These are phyloP conservation scores for Drosophila kohkoa DNA, from an alignment of 1,140 invertebrate genomes.

Conservation along the genomic window DNA sequence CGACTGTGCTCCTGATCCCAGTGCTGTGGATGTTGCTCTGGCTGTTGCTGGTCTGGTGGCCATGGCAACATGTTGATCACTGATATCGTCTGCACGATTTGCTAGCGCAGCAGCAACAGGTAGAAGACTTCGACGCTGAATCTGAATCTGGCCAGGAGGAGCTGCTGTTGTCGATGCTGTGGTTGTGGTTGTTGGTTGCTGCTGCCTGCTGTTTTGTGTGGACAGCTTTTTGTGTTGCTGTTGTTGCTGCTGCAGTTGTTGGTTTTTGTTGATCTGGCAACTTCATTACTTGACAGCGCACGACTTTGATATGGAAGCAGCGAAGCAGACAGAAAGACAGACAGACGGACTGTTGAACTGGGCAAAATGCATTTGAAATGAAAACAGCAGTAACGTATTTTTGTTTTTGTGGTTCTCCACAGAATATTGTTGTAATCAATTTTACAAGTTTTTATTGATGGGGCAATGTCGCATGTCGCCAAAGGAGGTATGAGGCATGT, in stretches of 20 bases:
- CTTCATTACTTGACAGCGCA: slow-evolving; percentile 82
- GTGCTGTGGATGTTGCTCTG: not conserved
- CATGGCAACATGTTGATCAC: slow-evolving; percentile 77
- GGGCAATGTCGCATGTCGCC: slow-evolving; percentile 38
- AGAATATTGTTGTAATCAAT: slow-evolving; percentile 75
- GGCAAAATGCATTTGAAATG: slow-evolving; percentile 59
- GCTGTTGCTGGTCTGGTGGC: slow-evolving; percentile 38
- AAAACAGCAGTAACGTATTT: slow-evolving; percentile 29
- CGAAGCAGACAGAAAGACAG: not conserved
- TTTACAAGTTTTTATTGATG: slow-evolving; percentile 78
- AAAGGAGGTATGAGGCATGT: slow-evolving; percentile 57
- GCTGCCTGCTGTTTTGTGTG: slow-evolving; percentile 56
- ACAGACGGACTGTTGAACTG: slow-evolving; percentile 8
- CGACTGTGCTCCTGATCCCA: slow-evolving; percentile 18
- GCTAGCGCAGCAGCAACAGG: slow-evolving; percentile 63
- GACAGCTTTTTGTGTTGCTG: slow-evolving; percentile 47
- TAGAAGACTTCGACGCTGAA: slow-evolving; percentile 49
- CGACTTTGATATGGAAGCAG: slow-evolving; percentile 74
- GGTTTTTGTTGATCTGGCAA: slow-evolving; percentile 81
- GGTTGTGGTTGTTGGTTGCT: slow-evolving; percentile 18
- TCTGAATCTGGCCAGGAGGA: slow-evolving; percentile 27
- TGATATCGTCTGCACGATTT: slow-evolving; percentile 79
- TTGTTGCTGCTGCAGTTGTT: slow-evolving; percentile 53
- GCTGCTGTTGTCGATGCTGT: slow-evolving; percentile 25
- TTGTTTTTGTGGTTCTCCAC: slow-evolving; percentile 6